Evolutionary conservation across 2,797 vertebrate species (phyloP).

Genomic region (Gallinago solitaria): DNA sequence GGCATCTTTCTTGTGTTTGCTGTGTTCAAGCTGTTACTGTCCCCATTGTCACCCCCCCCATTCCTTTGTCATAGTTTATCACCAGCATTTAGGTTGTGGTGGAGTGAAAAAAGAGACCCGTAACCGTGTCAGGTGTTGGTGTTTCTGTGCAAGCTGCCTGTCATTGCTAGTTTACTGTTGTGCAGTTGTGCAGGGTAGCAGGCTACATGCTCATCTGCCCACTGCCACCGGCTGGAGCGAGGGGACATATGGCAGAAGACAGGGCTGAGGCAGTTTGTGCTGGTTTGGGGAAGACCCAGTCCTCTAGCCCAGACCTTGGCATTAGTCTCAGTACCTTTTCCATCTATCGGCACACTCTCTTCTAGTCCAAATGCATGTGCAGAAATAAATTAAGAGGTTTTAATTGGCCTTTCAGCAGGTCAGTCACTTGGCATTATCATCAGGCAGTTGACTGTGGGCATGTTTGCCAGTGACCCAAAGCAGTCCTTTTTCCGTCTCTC

Average conservation of each 20-base stretch:
- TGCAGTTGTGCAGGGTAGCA: no score
- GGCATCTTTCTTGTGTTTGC: neutral
- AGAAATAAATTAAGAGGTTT: neutral
- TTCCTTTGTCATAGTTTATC: neutral
- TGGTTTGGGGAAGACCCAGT: neutral
- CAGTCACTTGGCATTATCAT: neutral
- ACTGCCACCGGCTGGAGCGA: rapidly evolving
- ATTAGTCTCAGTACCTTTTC: neutral
- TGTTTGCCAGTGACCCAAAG: neutral
- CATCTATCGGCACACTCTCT: neutral
- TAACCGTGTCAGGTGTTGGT: neutral
- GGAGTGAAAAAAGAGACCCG: neutral
- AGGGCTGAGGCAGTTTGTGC: neutral
- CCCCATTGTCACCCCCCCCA: neutral
- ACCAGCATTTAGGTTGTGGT: neutral
- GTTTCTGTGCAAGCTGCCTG: neutral
- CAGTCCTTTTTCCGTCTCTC: neutral
- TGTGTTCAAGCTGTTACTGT: rapidly evolving
- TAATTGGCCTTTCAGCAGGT: neutral
- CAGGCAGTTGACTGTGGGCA: neutral
- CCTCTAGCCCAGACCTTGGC: neutral
- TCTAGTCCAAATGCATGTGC: neutral
- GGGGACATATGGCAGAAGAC: neutral
- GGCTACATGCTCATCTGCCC: neutral
- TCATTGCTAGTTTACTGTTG: neutral